Evolutionary conservation across 2,888 invertebrate species (phyloP).

Genomic region (Tolmerus cingulatus): DNA sequence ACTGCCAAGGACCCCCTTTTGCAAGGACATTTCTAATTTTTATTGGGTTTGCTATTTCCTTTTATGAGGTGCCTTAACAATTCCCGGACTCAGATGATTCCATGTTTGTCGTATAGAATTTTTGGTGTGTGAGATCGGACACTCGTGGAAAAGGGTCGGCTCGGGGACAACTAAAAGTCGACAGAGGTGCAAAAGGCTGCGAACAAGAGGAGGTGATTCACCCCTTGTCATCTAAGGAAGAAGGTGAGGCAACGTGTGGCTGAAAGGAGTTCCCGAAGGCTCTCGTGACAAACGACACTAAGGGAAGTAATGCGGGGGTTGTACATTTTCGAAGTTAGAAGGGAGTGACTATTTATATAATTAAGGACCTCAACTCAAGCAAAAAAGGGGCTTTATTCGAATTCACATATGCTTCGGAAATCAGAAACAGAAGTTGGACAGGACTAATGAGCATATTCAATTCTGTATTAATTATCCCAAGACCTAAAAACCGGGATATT

Average conservation of each 20-base stretch:
- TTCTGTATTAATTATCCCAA: neutral
- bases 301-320: neutral
- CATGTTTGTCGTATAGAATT: neutral
- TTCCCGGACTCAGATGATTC: neutral
- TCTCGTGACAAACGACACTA: neutral
- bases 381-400: neutral
- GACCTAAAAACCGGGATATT: neutral
- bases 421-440: neutral
- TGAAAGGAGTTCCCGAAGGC: neutral
- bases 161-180: neutral
- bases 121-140: neutral
- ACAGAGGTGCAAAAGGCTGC: neutral
- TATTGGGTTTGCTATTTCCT: neutral
- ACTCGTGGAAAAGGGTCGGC: neutral
- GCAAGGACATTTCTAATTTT: neutral
- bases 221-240: neutral
- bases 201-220: neutral
- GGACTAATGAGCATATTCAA: neutral
- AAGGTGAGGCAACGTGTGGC: neutral
- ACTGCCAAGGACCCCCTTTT: neutral
- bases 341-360: neutral
- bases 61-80: neutral
- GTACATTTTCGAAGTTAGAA: neutral
- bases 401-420: neutral
- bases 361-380: neutral